Evolutionary conservation across 1,140 invertebrate species (phyloP), one percentile per base, ranked within the genome.

Genomic region (Nilaparvata lugens): DNA sequence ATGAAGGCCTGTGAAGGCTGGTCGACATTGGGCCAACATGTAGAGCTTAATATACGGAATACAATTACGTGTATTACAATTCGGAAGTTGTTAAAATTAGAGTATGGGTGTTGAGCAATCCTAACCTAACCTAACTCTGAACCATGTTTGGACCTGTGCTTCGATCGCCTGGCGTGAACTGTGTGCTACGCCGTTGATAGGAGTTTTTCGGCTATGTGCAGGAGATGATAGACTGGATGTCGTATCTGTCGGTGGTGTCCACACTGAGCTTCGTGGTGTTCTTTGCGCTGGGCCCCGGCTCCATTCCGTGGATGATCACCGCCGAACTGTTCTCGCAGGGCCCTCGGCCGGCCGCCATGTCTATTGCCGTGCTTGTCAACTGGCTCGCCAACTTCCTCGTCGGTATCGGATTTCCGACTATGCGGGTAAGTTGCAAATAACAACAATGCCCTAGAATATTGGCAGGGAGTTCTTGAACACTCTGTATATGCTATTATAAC

Each of bases 271-370:
- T 95, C 78, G 95, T 98, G 53, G 90, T 97, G 53, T 97, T 97
- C 81, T 98, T 98, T 74, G 94, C 94, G 23, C 87, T 97, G 60
- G 95, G 95, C 2, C 93, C 88, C 54, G 91, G 95, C 52, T 95
- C 95, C 23, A 98, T 99, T 70, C 96, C 97, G 0, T 98, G 96
- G 96, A 89, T 99, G 84, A 98, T 98, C 70, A 97, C 95, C 7
- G 93, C 95, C 38, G 97, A 99, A 75, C 80, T 99, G 42, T 99
- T 99, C 78, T 92, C 93, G 6, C 95, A 98, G 76, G 94, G 93
- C 42, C 93, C 96, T 14, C 79, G 96, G 65, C 93, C 95, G 24
- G 93, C 93, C 60, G 97, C 97, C 65, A 98, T 98, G 89, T 95
- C 94, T 65, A 93, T 99, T 65, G 93, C 95, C 21, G 95, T 97